Evolutionary conservation across 2,113 vertebrate species (phyloP).

Genomic region (Ophiodon elongatus): DNA sequence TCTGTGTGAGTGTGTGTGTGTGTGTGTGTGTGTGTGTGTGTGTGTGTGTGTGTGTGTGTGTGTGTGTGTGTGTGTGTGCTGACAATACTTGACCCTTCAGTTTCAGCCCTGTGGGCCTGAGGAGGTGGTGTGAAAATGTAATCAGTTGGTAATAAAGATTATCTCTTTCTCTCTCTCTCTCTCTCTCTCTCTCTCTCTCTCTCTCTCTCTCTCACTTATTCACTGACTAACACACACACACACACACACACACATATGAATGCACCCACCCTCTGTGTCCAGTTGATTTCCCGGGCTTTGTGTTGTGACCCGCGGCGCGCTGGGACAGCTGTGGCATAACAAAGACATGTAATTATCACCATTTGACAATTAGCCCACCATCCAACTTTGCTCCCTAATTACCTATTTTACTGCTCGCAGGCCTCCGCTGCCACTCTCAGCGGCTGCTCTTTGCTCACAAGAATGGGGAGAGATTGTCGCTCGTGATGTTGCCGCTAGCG

Average conservation of each 20-base stretch:
- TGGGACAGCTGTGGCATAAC: slow-evolving; percentile 90
- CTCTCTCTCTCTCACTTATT: neutral
- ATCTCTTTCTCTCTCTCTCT: slow-evolving; percentile 29
- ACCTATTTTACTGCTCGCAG: slow-evolving; percentile 87
- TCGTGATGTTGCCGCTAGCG: slow-evolving; percentile 16
- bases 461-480: slow-evolving; percentile 82
- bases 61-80: slow-evolving; percentile 55
- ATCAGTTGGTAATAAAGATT: slow-evolving; percentile 89
- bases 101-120: slow-evolving; percentile 73
- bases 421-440: slow-evolving; percentile 75
- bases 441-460: slow-evolving; percentile 36
- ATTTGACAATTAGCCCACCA: slow-evolving; percentile 95
- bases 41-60: slow-evolving; percentile 36
- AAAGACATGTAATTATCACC: slow-evolving; percentile 94
- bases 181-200: slow-evolving; percentile 5
- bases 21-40: slow-evolving; percentile 39
- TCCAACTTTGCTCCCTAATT: slow-evolving; percentile 93
- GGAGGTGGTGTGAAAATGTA: slow-evolving; percentile 85
- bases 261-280: slow-evolving; percentile 35
- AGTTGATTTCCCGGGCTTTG: slow-evolving; percentile 75
- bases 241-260: slow-evolving; percentile 10
- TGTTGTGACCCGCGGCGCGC: slow-evolving; percentile 86
- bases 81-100: slow-evolving; percentile 75
- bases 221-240: slow-evolving; percentile 11
- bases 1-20: slow-evolving; percentile 22